phyloP scores from a whole-genome alignment of 2,113 vertebrate genomes.

The Ptychochromis oligacanthus region DNA sequence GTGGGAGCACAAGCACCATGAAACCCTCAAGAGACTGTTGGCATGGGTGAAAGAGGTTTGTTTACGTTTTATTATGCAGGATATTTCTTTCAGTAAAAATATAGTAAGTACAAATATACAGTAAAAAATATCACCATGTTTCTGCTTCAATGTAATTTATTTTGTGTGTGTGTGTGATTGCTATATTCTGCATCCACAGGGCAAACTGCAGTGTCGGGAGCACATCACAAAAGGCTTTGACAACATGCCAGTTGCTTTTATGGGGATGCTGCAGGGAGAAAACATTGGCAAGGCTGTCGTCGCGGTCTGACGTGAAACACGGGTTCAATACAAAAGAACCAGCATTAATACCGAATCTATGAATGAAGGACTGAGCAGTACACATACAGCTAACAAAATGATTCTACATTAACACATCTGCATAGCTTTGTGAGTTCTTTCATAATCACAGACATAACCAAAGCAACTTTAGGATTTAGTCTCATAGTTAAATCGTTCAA shows the following conservation, averaged over 20 bases:
- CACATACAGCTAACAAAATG: not conserved
- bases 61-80: not conserved
- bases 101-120: no score
- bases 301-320: constrained; percentile 75
- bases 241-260: constrained; percentile 89
- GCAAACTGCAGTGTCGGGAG: constrained; percentile 84
- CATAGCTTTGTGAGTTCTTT: not conserved
- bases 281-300: constrained; percentile 88
- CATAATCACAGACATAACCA: not conserved
- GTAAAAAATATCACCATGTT: no score
- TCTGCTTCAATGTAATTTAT: not conserved
- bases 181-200: constrained; percentile 70
- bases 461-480: not conserved
- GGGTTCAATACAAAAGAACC: not conserved
- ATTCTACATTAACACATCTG: not conserved
- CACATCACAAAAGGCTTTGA: constrained; percentile 86
- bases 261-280: constrained; percentile 87
- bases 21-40: constrained; percentile 82
- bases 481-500: not conserved
- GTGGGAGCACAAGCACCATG: constrained; percentile 79
- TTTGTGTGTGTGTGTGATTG: not conserved
- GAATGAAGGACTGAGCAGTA: not conserved
- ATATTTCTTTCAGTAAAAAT: accelerated
- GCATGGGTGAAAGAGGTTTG: constrained; percentile 85
- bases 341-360: not conserved